A percentile compares a stretch with the other conserved stretches of the same genome.
These are phyloP conservation scores for Chlorops oryzae DNA, from an alignment of 1,140 invertebrate species.

Conservation along the genomic window DNA sequence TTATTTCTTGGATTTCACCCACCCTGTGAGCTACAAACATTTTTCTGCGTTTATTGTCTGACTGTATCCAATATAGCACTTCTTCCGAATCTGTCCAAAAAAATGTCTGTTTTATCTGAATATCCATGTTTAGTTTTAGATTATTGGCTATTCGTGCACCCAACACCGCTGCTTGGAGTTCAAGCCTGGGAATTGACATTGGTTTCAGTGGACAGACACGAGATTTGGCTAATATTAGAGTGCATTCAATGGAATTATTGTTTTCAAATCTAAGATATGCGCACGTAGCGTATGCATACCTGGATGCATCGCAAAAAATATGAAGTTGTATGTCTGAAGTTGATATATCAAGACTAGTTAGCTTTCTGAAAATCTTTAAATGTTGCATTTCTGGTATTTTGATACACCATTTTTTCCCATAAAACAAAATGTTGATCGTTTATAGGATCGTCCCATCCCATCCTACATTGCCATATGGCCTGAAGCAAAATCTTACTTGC, in stretches of 20 bases:
- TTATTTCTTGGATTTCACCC: constrained; percentile 26
- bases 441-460: constrained; percentile 9
- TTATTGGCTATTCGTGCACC: constrained; percentile 1
- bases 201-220: constrained; percentile 8
- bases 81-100: constrained; percentile 8
- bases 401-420: background rate
- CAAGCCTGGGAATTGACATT: constrained; percentile 10
- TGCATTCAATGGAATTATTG: background rate
- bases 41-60: constrained; percentile 14
- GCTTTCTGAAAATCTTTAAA: background rate
- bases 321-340: constrained; percentile 9
- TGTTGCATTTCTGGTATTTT: background rate
- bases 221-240: constrained; percentile 7
- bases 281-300: constrained; percentile 12
- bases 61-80: constrained; percentile 8
- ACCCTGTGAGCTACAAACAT: constrained; percentile 25
- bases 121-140: background rate
- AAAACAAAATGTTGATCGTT: background rate
- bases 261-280: constrained; percentile 9
- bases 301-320: constrained; percentile 10
- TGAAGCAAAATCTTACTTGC: constrained; percentile 1
- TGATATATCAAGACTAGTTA: background rate
- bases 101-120: background rate
- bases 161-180: too few relatives aligned
- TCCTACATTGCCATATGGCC: constrained; percentile 12